These are phyloP conservation scores for Picathartes gymnocephalus DNA, from an alignment of 2,113 vertebrate genomes.

Conservation along the genomic window DNA sequence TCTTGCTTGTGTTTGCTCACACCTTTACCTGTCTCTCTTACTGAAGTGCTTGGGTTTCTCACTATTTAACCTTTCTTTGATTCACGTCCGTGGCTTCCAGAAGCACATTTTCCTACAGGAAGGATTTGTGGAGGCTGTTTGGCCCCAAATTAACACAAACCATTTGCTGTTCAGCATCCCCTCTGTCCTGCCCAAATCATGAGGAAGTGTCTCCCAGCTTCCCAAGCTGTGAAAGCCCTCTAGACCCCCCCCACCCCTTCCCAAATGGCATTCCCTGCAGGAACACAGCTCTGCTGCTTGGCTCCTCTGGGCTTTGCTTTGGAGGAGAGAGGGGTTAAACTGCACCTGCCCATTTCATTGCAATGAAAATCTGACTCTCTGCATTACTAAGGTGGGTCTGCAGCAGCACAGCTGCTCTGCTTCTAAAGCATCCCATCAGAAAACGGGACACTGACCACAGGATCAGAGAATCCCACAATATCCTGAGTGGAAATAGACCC, in stretches of 20 bases:
- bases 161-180: not conserved
- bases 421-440: not conserved
- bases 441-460: rapidly evolving
- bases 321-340: not conserved
- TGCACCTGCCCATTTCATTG: not conserved
- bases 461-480: not conserved
- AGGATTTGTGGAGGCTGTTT: not conserved
- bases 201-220: not conserved
- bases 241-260: too few relatives aligned
- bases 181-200: not conserved
- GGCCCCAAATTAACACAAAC: not conserved
- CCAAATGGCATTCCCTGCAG: not conserved
- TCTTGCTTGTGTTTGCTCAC: slow-evolving; percentile 7
- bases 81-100: slow-evolving; percentile 36
- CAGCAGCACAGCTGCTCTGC: not conserved
- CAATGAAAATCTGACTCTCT: not conserved
- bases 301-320: not conserved
- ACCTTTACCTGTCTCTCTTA: not conserved
- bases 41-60: not conserved
- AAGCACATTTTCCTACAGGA: not conserved
- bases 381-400: not conserved
- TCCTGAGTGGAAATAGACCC: not conserved
- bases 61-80: slow-evolving; percentile 32
- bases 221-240: not conserved
- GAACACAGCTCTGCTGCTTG: not conserved